Evolutionary conservation across 2,888 invertebrate species (phyloP), one percentile per base, ranked within the genome.

Genomic region (Hemistola chrysoprasaria): DNA sequence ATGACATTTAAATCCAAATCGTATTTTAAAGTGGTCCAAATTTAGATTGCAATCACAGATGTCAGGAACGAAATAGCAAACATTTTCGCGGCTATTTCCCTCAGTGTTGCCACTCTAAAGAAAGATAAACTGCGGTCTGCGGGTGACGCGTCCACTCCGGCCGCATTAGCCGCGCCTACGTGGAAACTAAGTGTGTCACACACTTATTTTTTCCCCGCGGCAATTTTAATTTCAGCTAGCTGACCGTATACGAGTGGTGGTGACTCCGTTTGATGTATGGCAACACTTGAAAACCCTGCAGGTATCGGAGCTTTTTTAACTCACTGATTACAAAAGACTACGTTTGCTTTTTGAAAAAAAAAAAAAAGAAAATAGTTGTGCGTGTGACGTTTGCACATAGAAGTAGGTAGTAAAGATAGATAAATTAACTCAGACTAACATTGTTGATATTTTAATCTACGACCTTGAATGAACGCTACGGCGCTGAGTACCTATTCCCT

Each of bases 121-220:
- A 67, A 82, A 85, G 86, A 87, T 82, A 85, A 85, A 87, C 81
- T 73, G 78, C 79, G 72, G 55, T 58, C 84, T 86, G 86, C 62
- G 58, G 62, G 53, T 85, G 86, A 86, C 87, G 76, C 77, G 82
- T 79, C 84, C 84, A 84, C 84, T 84, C 80, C 71, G 65, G 67
- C 55, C 74, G 73, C 78, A 84, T 85, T 84, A 85, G 82, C 67
- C 82, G 71, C 85, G 83, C 81, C 74, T 78, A 68, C 76, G 67
- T 63, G 67, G 74, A 68, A 77, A 76, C 82, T 76, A 83, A 86
- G 82, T 83, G 78, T 82, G 82, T 78, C 75, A 71, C 73, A 78
- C 80, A 78, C 81, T 80, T 80, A 78, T 79, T 83, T 82, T 81
- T 76, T 75, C 77, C 85, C 83, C 62, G 73, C 71, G 75, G 83